Evolutionary conservation across 2,113 vertebrate species (phyloP), one percentile per base, ranked within the genome.

Genomic region (Daubentonia madagascariensis): DNA sequence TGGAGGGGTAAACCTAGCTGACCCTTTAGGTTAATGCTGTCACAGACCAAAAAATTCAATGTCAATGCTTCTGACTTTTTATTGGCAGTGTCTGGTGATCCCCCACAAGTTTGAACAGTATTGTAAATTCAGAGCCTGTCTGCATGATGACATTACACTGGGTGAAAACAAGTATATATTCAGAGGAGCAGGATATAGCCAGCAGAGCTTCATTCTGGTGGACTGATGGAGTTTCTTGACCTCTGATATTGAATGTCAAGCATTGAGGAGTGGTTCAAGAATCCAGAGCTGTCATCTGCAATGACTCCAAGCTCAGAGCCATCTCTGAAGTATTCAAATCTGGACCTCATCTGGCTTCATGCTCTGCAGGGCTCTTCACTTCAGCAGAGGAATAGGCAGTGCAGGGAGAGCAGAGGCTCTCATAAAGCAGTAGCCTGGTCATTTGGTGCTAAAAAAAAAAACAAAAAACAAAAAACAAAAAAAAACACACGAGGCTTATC

Each of bases 391-490:
- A 17, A 50, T 1, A 50, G 32, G 22, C 40, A 52, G 9, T 32
- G 5, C 3, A 2, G 1, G 57, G 5, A 5, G 5, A 12, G 22
- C 22, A 9, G 17, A 5, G 43, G 48, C 4, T 57, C 37, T 40
- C 37, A 52, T 16, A 32, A 84, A 45, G 1, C 28, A 75, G 7
- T 14, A 67, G 10, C 16, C 28, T 48, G 54, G 23, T n/a, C 63
- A 65, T 43, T 25, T 67, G n/a, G 30, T 75, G n/a, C 45, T n/a
- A 48, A 59, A 65, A 78, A 40, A 43, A 6, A 63, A 70, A 57
- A 37, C 35, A 85, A 76, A 28, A 50, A 61, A 28, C 7, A 61
- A 80, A 75, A 3, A 50, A 12, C n/a, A 35, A 35, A 28, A 59
- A 80, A 75, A 3, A 45, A 18, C 25, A 40, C 35, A 35, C 7